Conservation (phyloP, 2,888 invertebrate genomes). For the Melinaea menophilus region DNA sequence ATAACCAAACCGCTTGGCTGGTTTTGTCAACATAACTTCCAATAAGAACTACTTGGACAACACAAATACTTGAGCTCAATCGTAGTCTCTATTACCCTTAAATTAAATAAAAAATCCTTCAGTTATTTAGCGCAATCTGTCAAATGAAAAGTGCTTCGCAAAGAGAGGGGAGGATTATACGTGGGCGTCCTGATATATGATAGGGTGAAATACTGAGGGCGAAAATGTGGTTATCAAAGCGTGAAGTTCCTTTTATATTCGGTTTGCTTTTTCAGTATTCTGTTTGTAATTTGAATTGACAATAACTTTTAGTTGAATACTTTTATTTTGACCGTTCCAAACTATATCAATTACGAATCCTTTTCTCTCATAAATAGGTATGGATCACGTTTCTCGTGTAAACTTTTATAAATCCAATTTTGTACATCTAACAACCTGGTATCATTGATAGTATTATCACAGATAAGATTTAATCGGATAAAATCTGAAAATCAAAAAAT, state of each 20-base stretch:
- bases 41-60: conserved; percentile 72
- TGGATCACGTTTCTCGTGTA: too few species aligned
- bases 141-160: conserved; percentile 76
- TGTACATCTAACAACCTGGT: too few species aligned
- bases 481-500: conserved; percentile 9
- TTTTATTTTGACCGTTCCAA: neutral
- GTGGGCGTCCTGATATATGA: conserved; percentile 43
- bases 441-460: conserved; percentile 3
- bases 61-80: conserved; percentile 58
- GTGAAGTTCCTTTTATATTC: conserved; percentile 23
- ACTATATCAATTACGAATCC: too few species aligned
- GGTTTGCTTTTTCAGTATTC: conserved; percentile 16
- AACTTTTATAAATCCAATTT: too few species aligned
- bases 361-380: too few species aligned
- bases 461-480: conserved; percentile 14
- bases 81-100: conserved; percentile 60
- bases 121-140: conserved; percentile 75
- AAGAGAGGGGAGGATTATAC: conserved; percentile 72
- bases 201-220: conserved; percentile 17
- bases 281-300: conserved; percentile 27
- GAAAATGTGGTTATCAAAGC: conserved; percentile 21
- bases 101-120: conserved; percentile 75
- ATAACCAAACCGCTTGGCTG: conserved; percentile 28
- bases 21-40: conserved; percentile 52
- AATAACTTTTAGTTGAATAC: neutral